phyloP scores from a whole-genome alignment of 2,113 vertebrate species.

The Sceloporus undulatus region DNA sequence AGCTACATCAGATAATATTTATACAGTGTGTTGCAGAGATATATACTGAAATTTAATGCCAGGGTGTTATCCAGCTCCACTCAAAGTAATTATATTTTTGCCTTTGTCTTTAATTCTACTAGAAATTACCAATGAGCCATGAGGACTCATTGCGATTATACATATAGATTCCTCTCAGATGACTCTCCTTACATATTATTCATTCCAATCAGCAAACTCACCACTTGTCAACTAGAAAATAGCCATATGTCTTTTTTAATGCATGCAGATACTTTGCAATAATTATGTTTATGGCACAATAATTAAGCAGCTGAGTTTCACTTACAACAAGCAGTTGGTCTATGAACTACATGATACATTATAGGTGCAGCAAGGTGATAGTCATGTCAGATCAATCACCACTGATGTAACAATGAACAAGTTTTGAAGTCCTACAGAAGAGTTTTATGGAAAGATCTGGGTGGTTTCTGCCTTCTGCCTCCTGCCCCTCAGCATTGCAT shows the following conservation, averaged over 20 bases:
- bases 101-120: neutral
- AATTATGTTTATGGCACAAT: slow-evolving; percentile 46
- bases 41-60: neutral
- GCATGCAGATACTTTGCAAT: slow-evolving; percentile 45
- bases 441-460: too few species aligned
- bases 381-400: neutral
- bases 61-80: neutral
- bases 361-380: neutral
- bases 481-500: neutral
- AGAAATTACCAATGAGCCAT: neutral
- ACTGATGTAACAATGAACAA: neutral
- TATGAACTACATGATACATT: neutral
- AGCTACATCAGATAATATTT: neutral
- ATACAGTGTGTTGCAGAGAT: neutral
- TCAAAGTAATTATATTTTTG: slow-evolving; percentile 5
- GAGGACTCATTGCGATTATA: neutral
- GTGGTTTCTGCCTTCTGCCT: neutral
- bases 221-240: slow-evolving; percentile 25
- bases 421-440: neutral
- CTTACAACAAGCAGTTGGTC: slow-evolving; percentile 30
- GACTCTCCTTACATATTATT: slow-evolving; percentile 4
- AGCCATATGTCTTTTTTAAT: slow-evolving; percentile 13
- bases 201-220: neutral
- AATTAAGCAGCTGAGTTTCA: slow-evolving; percentile 39
- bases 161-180: neutral